phyloP scores from a whole-genome alignment of 2,888 invertebrate species.

The Alloplasta piceator region DNA sequence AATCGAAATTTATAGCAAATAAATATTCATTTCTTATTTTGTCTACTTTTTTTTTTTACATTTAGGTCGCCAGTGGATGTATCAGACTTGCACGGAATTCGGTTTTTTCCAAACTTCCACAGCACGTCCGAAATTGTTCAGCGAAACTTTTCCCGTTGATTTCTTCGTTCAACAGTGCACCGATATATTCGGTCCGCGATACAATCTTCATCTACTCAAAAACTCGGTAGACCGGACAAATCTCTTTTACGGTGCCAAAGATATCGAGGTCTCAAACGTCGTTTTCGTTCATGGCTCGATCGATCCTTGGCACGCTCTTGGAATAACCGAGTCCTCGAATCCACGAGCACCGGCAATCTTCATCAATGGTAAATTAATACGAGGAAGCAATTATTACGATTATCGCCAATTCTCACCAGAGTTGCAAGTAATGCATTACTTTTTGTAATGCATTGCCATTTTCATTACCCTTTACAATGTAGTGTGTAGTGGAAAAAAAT shows the following conservation, averaged over 20 bases:
- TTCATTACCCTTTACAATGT: too few species aligned
- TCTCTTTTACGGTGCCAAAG: conserved; percentile 90
- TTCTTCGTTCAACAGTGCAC: conserved; percentile 92
- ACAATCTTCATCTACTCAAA: conserved; percentile 86
- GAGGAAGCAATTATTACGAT: conserved; percentile 26
- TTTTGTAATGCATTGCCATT: too few species aligned
- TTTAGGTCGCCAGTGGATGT: conserved; percentile 93
- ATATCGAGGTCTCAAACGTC: conserved; percentile 89
- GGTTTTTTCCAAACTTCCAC: conserved; percentile 97
- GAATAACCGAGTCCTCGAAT: conserved; percentile 86
- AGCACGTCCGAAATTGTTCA: conserved; percentile 88
- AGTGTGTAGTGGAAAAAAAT: too few species aligned
- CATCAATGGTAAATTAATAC: conserved; percentile 87
- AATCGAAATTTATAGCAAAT: not conserved
- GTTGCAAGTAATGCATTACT: too few species aligned
- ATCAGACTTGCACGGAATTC: conserved; percentile 98
- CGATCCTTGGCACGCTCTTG: conserved; percentile 95
- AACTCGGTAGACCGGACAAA: conserved; percentile 90
- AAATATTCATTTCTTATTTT: conserved; percentile 24
- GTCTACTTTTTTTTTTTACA: conserved; percentile 30
- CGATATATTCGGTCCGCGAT: conserved; percentile 92
- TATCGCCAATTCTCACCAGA: not conserved
- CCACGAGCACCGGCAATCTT: conserved; percentile 88
- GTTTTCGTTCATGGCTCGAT: conserved; percentile 95
- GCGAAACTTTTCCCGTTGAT: conserved; percentile 89